Conservation (phyloP, 2,797 vertebrate genomes). For the Leuciscus waleckii region DNA sequence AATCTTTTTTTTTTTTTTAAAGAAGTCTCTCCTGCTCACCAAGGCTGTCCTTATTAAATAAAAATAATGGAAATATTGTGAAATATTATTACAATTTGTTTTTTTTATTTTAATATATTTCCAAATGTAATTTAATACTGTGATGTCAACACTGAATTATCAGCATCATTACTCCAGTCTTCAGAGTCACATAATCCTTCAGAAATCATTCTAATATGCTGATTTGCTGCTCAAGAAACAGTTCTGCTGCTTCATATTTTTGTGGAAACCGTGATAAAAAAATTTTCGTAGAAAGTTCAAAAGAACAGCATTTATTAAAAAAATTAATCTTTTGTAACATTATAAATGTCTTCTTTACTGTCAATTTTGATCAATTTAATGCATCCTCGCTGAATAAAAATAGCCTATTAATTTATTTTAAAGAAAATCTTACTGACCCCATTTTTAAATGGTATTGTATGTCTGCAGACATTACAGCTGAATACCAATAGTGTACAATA, state of each 20-base stretch:
- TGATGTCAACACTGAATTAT: background rate
- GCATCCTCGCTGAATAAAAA: background rate
- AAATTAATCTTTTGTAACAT: background rate
- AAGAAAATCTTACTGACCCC: background rate
- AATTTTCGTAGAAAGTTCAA: background rate
- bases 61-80: background rate
- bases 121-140: too few species aligned
- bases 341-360: background rate
- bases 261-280: background rate
- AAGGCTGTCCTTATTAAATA: background rate
- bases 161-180: background rate
- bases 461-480: background rate
- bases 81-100: background rate
- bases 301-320: background rate
- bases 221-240: background rate
- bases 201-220: too few species aligned
- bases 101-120: too few species aligned
- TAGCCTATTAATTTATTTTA: background rate
- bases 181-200: background rate
- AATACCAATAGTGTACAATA: background rate
- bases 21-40: background rate
- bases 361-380: background rate
- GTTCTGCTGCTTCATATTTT: background rate
- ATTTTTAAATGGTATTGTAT: background rate
- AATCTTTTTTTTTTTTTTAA: background rate